A percentile compares a stretch with the other conserved stretches of the same genome.
Conservation (phyloP, 2,797 vertebrate genomes). For the Dallia pectoralis region DNA sequence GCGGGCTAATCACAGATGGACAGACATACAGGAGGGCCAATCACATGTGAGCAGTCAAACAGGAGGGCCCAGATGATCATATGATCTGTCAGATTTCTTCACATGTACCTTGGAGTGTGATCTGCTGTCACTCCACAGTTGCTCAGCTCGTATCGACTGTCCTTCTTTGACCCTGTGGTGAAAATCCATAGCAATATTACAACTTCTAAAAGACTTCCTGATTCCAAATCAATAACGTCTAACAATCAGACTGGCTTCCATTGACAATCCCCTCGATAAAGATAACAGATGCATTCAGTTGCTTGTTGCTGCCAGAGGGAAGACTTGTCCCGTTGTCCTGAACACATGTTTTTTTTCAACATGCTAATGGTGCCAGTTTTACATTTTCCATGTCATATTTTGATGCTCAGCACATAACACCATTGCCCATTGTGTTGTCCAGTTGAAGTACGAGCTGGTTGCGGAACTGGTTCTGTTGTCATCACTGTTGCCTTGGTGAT, state of each 20-base stretch:
- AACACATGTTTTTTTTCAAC: too few species aligned
- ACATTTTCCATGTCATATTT: not conserved
- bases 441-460: not conserved
- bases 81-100: not conserved
- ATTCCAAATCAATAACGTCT: constrained; percentile 48
- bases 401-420: not conserved
- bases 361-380: too few species aligned
- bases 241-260: constrained; percentile 23
- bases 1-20: too few species aligned
- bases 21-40: too few species aligned
- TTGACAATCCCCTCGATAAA: not conserved
- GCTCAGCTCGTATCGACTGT: not conserved
- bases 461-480: not conserved
- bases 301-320: not conserved
- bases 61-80: constrained; percentile 15
- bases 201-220: constrained; percentile 35
- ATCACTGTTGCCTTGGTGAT: not conserved
- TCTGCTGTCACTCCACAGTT: not conserved
- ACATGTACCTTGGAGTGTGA: constrained; percentile 8
- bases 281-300: not conserved
- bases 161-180: constrained; percentile 3
- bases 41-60: not conserved
- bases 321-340: too few species aligned
- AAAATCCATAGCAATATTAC: constrained; percentile 41
- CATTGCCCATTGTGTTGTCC: not conserved